Percentiles rank a stretch among this genome's conserved stretches.
Conservation (phyloP, 2,797 vertebrate species). For the Caiman crocodilus region DNA sequence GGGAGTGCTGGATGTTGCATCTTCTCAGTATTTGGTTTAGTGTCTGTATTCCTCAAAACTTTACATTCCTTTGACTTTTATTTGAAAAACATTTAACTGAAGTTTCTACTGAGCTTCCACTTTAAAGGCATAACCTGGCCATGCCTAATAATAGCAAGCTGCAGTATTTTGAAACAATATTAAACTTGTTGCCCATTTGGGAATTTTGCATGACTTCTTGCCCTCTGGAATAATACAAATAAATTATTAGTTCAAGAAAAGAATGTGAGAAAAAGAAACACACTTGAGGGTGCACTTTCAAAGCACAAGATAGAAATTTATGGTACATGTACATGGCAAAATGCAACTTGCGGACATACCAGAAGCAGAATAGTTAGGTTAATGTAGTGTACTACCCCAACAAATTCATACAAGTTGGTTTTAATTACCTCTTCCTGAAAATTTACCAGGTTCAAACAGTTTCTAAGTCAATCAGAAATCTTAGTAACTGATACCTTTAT, state of each 20-base stretch:
- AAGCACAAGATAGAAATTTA: not conserved
- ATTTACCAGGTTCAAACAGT: not conserved
- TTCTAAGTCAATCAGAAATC: not conserved
- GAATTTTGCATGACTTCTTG: not conserved
- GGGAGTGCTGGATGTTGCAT: accelerated
- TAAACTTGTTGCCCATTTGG: not conserved
- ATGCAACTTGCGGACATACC: too few relatives aligned
- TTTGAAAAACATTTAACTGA: not conserved
- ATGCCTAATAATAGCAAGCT: not conserved
- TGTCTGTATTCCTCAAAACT: not conserved
- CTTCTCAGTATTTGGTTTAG: not conserved
- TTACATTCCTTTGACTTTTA: not conserved
- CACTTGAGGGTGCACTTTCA: not conserved
- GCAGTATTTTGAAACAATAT: not conserved
- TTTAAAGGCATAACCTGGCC: not conserved
- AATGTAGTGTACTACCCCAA: too few relatives aligned
- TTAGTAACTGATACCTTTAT: not conserved
- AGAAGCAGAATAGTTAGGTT: too few relatives aligned
- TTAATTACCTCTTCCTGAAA: not conserved
- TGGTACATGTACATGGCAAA: too few relatives aligned
- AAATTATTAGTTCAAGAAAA: not conserved
- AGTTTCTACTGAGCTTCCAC: not conserved
- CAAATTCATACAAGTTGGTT: too few relatives aligned
- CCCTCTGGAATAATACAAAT: not conserved
- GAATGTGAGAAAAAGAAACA: not conserved